These are phyloP conservation scores for Megaceryle alcyon DNA, from an alignment of 2,797 vertebrate genomes.

Conservation along the genomic window DNA sequence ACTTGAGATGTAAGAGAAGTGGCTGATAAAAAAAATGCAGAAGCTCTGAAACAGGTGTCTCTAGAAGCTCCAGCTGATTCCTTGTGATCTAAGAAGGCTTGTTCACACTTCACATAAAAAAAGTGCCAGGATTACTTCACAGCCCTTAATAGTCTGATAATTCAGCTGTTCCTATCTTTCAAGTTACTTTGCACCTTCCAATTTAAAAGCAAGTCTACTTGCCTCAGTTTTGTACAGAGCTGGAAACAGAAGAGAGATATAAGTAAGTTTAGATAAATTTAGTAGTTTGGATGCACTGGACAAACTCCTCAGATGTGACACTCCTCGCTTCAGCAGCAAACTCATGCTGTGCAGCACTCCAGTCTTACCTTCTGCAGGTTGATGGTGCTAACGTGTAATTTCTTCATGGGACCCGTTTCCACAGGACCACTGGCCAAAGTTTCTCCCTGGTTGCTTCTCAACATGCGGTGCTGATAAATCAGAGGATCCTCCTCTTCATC, in stretches of 20 bases:
- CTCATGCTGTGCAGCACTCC: not conserved
- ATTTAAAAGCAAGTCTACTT: not conserved
- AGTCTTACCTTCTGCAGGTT: constrained; percentile 92
- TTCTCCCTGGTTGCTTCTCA: constrained; percentile 90
- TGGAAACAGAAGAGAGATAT: not conserved
- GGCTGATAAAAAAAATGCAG: not conserved
- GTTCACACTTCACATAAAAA: not conserved
- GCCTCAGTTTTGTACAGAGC: not conserved
- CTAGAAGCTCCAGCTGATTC: not conserved
- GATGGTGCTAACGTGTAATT: constrained; percentile 97
- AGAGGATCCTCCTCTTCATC: constrained; percentile 97
- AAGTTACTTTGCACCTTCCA: not conserved
- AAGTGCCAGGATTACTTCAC: not conserved
- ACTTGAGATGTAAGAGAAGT: not conserved
- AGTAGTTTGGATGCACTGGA: not conserved
- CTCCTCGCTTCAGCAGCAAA: not conserved
- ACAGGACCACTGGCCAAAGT: constrained; percentile 89
- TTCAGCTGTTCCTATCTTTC: not conserved
- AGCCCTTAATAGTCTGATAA: not conserved
- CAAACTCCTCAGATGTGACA: not conserved
- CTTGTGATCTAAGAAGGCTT: not conserved
- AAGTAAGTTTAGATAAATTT: not conserved
- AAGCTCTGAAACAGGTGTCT: not conserved
- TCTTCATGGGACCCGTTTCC: constrained; percentile 97
- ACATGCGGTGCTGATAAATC: constrained; percentile 93